Base-by-base conservation (phyloP, 2,797 vertebrate genomes). In the Halcyon badia region DNA sequence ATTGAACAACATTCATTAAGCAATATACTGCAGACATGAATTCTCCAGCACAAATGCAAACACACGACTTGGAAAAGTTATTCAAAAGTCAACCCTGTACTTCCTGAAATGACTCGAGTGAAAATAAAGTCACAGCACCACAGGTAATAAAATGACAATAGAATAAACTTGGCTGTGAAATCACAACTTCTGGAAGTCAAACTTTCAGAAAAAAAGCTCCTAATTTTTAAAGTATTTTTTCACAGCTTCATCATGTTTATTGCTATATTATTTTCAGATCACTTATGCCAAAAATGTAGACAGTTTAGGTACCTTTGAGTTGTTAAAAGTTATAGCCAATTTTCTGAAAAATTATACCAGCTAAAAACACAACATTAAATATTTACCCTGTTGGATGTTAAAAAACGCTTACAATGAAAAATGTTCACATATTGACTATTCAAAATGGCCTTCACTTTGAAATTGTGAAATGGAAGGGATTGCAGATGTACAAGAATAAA, bases 311-410 rank as follows among this genome's bases (percentile, higher is more conserved):
- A 98, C 98, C 98, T 98, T 98, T 97, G 98, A 98, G 98, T 98
- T 98, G 98, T 98, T 98, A 98, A 98, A 98, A 98, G 98, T 98
- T 98, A 98, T 98, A 98, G 98, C 98, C 98, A 98, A 98, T 98
- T 98, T 98, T 98, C 98, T 98, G 98, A 98, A 98, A 98, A 98
- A 98, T 98, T 97, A 98, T 98, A 98, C 97, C 98, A 98, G 98
- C 98, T 98, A 98, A 98, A 98, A 98, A 97, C 98, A 98, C 97
- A 98, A 98, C 98, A 98, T 98, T 98, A 98, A 98, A 98, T 98
- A 98, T 98, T 98, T 98, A 98, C 98, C 98, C 98, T 98, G 97
- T 98, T 98, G 98, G 98, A 98, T 98, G 98, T 98, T 98, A 98
- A 98, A 98, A 98, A 98, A 98, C 97, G 98, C 98, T 98, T 98